Evolutionary conservation across 2,888 invertebrate species (phyloP).

Genomic region (Yponomeuta malinellus): DNA sequence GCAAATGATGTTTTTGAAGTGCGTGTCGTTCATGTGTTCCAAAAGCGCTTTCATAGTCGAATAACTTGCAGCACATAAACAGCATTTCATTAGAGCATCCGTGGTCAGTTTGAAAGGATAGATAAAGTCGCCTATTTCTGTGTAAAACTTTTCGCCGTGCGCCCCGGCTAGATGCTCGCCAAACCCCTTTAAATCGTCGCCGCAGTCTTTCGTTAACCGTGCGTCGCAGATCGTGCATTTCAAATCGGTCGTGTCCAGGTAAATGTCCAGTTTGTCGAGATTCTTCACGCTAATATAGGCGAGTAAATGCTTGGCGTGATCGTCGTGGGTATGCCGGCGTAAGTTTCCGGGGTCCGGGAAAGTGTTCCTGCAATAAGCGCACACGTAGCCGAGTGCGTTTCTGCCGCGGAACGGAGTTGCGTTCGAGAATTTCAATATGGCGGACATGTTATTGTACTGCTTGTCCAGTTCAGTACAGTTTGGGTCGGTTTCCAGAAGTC

Average conservation of each 20-base stretch:
- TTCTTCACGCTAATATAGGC: neutral
- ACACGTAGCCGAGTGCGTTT: neutral
- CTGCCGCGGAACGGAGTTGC: constrained; percentile 13
- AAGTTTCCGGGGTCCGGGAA: constrained; percentile 8
- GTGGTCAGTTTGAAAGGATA: neutral
- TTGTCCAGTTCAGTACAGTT: neutral
- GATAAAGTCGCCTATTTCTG: constrained; percentile 4
- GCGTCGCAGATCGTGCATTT: constrained; percentile 14
- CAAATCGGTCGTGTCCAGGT: constrained; percentile 6
- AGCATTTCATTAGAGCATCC: neutral
- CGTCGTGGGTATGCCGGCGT: neutral
- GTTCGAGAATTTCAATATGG: constrained; percentile 13
- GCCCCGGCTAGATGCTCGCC: constrained; percentile 47
- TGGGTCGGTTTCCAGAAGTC: no score
- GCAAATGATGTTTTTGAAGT: constrained; percentile 4
- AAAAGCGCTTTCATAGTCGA: neutral
- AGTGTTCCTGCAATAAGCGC: neutral
- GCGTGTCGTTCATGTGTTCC: constrained; percentile 1
- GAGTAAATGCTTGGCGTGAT: neutral
- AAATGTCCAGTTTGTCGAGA: neutral
- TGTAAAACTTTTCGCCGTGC: constrained; percentile 43
- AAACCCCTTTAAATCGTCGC: neutral
- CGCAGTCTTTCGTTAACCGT: no score
- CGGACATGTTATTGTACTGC: neutral
- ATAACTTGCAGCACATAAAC: neutral